Evolutionary conservation across 2,797 vertebrate species (phyloP).

Genomic region (Rhynchonycteris naso): DNA sequence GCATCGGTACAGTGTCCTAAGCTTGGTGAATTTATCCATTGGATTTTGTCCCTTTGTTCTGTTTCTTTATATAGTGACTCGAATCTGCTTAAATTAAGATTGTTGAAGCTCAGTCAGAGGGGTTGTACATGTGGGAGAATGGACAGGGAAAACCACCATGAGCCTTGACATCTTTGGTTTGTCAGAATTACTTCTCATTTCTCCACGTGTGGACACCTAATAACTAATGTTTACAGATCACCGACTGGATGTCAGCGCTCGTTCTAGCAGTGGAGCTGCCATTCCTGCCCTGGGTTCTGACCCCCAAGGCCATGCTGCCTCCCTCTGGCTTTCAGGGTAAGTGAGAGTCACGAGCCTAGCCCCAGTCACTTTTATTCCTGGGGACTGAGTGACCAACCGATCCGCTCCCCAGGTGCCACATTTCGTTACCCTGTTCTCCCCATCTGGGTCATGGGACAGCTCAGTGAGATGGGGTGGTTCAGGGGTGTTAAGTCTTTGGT

Average conservation of each 20-base stretch:
- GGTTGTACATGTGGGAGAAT: not conserved
- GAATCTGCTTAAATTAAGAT: not conserved
- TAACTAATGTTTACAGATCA: too few species aligned
- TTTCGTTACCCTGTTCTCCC: slow-evolving; percentile 55
- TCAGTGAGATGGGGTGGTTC: slow-evolving; percentile 43
- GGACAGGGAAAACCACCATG: not conserved
- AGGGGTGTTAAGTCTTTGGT: slow-evolving; percentile 57
- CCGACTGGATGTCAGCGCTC: too few species aligned
- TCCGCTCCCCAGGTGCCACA: slow-evolving; percentile 72
- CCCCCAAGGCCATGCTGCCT: not conserved
- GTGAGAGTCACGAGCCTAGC: not conserved
- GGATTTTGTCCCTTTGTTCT: not conserved
- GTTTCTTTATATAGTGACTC: not conserved
- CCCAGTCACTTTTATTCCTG: not conserved
- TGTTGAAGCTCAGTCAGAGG: not conserved
- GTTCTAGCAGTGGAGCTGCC: not conserved
- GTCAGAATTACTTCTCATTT: not conserved
- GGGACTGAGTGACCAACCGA: not conserved
- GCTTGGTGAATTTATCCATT: not conserved
- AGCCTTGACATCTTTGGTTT: not conserved
- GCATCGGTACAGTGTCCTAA: not conserved
- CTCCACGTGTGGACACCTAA: not conserved
- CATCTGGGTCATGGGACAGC: slow-evolving; percentile 56
- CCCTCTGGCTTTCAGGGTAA: not conserved
- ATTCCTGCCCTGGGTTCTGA: not conserved